Evolutionary conservation across 53 echinoderm and acorn worm species (phyloP), one percentile per base, ranked within the genome.

Genomic region (Patiria pectinifera): DNA sequence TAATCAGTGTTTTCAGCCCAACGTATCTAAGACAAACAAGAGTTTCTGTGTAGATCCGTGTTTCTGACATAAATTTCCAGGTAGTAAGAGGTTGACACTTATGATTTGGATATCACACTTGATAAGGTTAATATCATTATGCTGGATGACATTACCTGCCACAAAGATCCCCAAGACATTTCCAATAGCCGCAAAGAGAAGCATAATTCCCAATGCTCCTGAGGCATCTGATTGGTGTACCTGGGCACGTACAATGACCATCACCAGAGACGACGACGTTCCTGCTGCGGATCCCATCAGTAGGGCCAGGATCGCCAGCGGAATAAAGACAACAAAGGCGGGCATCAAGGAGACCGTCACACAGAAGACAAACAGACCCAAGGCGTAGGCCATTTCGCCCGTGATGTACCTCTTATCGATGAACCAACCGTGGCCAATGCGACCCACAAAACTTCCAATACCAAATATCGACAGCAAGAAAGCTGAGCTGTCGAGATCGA

Each of bases 341-440:
- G 90, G 90, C 46, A 44, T 81, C 2, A 81, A 12, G 10, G 19
- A 11, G 6, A 69, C 47, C 3, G 62, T n/a, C 69, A 12, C 62
- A 81, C 80, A 19, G 69, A 80, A 45, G 46, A 66, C 5, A 13
- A 90, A 45, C 69, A 89, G 62, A 15, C 80, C 4, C 63, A 63
- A 44, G 0, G 66, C 69, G 89, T 80, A 89, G 66, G 80, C 12
- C 80, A 81, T 81, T 63, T 90, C 90, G 6, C 63, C 90, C 11
- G 80, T 69, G 66, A 90, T 69, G 90, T 90, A 90, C 22, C 80
- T 63, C 46, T 60, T 69, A 45, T 90, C 90, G 2, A 90, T 81
- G 13, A 90, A 80, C 90, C 90, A 90, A 4, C 90, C 90, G 69
- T 66, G 62, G 11, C 12, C 45, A n/a, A 90, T 21, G 46, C 90